Evolutionary conservation across 1,140 invertebrate species (phyloP).

Genomic region (Drosophila takahashii): DNA sequence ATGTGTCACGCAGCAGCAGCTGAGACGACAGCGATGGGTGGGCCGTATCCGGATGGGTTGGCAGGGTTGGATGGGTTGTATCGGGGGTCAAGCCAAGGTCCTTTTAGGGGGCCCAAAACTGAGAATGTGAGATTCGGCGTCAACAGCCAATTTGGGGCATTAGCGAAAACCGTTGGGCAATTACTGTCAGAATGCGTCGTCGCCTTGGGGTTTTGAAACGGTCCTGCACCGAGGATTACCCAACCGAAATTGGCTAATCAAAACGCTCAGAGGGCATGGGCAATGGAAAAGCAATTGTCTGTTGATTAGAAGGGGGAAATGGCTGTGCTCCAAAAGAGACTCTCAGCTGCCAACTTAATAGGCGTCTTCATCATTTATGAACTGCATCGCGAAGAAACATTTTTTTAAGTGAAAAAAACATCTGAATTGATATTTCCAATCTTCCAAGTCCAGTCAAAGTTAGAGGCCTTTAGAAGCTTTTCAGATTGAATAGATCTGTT

Average conservation of each 20-base stretch:
- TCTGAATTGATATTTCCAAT: neutral
- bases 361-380: slow-evolving; percentile 28
- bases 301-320: slow-evolving; percentile 22
- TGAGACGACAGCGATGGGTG: slow-evolving; percentile 10
- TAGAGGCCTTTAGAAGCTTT: too few relatives aligned
- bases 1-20: slow-evolving; percentile 63
- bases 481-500: too few relatives aligned
- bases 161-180: slow-evolving; percentile 80
- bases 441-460: too few relatives aligned
- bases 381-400: neutral
- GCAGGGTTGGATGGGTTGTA: neutral
- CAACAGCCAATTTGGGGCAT: slow-evolving; percentile 80
- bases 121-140: slow-evolving; percentile 73
- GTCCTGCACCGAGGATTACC: slow-evolving; percentile 43
- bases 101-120: slow-evolving; percentile 23
- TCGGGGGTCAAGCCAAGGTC: slow-evolving; percentile 2
- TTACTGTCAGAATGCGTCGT: slow-evolving; percentile 68
- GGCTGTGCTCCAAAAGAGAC: neutral
- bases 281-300: slow-evolving; percentile 62
- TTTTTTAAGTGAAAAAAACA: too few relatives aligned
- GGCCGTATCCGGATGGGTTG: neutral
- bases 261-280: slow-evolving; percentile 46
- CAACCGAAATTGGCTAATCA: slow-evolving; percentile 62
- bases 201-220: slow-evolving; percentile 36
- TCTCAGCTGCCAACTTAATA: slow-evolving; percentile 51